Evolutionary conservation across 2,888 invertebrate genomes (phyloP).

Genomic region (Sepioteuthis lessoniana): DNA sequence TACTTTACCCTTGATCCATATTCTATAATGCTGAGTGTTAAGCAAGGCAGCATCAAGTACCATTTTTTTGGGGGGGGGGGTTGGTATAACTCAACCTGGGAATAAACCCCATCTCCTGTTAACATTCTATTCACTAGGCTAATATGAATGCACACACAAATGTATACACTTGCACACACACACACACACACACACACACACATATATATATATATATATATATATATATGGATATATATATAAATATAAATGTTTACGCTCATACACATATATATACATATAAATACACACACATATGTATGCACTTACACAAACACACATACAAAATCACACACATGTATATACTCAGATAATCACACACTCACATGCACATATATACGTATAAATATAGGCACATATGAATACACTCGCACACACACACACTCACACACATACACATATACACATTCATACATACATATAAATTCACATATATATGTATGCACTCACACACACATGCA

Average conservation of each 20-base stretch:
- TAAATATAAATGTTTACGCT: too few relatives aligned
- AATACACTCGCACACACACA: neutral
- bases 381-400: neutral
- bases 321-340: neutral
- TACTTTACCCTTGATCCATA: too few relatives aligned
- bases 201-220: constrained; percentile 35
- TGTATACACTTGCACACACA: neutral
- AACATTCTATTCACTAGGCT: too few relatives aligned
- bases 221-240: neutral
- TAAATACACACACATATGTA: neutral
- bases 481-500: neutral
- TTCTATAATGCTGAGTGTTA: too few relatives aligned
- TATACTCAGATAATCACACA: too few relatives aligned
- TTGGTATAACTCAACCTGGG: too few relatives aligned
- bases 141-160: neutral
- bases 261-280: neutral
- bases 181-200: neutral
- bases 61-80: too few relatives aligned
- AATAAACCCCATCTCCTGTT: too few relatives aligned
- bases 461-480: neutral
- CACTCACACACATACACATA: neutral
- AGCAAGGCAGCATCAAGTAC: too few relatives aligned
- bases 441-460: neutral
- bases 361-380: neutral
- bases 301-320: neutral